Conservation (phyloP, 2,888 invertebrate genomes). For the Temnothorax unifasciatus region DNA sequence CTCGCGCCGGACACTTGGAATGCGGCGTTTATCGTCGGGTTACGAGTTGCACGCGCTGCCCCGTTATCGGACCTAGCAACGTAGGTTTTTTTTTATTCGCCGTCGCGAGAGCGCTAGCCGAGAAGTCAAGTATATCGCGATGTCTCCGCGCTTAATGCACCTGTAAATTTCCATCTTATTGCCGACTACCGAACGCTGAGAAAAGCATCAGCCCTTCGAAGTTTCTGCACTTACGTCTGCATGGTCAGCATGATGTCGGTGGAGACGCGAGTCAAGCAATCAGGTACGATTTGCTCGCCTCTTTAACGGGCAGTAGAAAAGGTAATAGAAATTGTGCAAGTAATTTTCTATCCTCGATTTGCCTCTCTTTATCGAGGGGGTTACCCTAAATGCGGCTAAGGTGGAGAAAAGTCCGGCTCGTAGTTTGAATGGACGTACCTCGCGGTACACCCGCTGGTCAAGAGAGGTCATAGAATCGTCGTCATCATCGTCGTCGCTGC, state of each 20-base stretch:
- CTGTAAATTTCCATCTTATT: slow-evolving; percentile 23
- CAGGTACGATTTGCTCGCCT: slow-evolving; percentile 11
- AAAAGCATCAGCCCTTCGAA: background rate
- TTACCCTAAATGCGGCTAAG: background rate
- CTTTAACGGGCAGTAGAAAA: slow-evolving; percentile 18
- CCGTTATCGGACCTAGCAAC: slow-evolving; percentile 54
- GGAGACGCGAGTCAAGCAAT: background rate
- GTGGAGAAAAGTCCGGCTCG: background rate
- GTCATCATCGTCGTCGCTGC: slow-evolving; percentile 30
- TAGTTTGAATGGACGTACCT: slow-evolving; percentile 6
- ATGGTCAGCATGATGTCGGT: background rate
- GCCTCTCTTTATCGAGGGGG: background rate
- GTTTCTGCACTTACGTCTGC: background rate
- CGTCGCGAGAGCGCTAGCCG: slow-evolving; percentile 32
- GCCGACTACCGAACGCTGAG: background rate
- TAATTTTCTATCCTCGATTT: slow-evolving; percentile 47
- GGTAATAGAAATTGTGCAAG: slow-evolving; percentile 48
- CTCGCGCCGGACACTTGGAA: slow-evolving; percentile 9
- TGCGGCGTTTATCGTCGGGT: slow-evolving; percentile 46
- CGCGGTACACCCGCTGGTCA: background rate
- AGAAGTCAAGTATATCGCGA: background rate
- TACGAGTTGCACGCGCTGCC: slow-evolving; percentile 46
- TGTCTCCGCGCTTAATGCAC: slow-evolving; percentile 6
- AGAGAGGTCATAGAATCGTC: slow-evolving; percentile 38
- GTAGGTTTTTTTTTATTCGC: slow-evolving; percentile 27